A percentile compares a stretch with the other conserved stretches of the same genome.
Conservation (phyloP, 1,140 invertebrate genomes). For the Leucophenga varia region DNA sequence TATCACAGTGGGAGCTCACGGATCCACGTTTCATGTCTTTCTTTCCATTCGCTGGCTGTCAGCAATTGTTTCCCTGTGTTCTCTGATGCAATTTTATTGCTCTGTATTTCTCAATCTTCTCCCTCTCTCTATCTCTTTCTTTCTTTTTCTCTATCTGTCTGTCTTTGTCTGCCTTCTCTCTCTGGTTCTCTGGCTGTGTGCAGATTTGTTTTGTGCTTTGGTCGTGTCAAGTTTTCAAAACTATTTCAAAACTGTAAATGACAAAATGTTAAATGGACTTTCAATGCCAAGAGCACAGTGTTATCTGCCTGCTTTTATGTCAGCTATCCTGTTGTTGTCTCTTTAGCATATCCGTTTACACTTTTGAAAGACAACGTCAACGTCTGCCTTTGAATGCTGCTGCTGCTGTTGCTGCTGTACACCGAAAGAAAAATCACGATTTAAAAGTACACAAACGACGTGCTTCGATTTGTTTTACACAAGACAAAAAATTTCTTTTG, state of each 20-base stretch:
- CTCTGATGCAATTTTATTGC: conserved; percentile 27
- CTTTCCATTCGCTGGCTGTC: conserved; percentile 24
- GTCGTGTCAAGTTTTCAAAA: conserved; percentile 50
- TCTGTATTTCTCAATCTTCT: not conserved
- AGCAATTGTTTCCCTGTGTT: conserved; percentile 42
- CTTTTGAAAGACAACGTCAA: conserved; percentile 16
- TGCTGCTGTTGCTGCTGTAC: not conserved
- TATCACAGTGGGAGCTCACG: conserved; percentile 26
- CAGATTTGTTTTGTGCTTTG: conserved; percentile 34
- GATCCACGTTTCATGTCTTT: not conserved
- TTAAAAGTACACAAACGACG: too few species aligned
- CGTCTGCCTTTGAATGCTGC: too few species aligned
- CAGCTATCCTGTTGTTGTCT: conserved; percentile 9
- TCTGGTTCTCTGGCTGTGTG: conserved; percentile 5
- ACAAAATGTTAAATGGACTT: conserved; percentile 56
- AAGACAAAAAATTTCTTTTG: not conserved
- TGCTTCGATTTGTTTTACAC: conserved; percentile 5
- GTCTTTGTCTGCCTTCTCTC: not conserved
- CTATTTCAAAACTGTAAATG: conserved; percentile 56
- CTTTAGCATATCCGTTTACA: conserved; percentile 46
- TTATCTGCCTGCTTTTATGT: not conserved
- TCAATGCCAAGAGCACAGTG: conserved; percentile 35
- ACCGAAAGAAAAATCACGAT: conserved; percentile 46
- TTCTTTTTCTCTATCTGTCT: conserved; percentile 24
- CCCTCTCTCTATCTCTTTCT: not conserved